These are phyloP conservation scores for Amphiprion ocellaris DNA, from an alignment of 2,113 vertebrate species.

Conservation along the genomic window DNA sequence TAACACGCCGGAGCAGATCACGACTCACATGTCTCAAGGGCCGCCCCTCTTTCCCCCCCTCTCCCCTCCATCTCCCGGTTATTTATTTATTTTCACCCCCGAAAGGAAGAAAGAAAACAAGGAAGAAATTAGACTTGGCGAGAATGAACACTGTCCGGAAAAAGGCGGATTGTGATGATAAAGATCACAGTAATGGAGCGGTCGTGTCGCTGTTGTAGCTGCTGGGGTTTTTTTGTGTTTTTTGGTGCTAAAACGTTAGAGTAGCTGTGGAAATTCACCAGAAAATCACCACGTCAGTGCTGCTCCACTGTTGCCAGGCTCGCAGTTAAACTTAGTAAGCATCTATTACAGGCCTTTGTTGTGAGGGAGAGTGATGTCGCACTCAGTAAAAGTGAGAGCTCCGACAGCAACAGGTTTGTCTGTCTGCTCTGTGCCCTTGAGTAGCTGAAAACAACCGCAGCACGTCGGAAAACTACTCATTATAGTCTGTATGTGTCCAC, in stretches of 20 bases:
- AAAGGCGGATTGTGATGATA: background rate
- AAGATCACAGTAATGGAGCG: too few species aligned
- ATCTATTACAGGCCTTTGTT: background rate
- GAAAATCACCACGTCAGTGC: background rate
- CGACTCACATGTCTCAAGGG: constrained; percentile 74
- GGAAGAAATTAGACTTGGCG: too few species aligned
- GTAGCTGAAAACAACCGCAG: background rate
- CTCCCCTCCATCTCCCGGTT: background rate
- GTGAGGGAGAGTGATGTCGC: constrained; percentile 17
- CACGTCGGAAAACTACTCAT: background rate
- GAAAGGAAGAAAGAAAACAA: constrained; percentile 1
- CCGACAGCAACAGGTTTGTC: constrained; percentile 62
- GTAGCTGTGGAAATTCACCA: too few species aligned
- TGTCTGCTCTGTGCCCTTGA: background rate
- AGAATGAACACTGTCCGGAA: background rate
- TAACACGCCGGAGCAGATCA: constrained; percentile 61
- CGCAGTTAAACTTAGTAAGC: background rate
- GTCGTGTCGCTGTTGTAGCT: too few species aligned
- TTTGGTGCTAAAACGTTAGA: too few species aligned
- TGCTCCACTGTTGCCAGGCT: background rate
- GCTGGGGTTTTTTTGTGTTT: too few species aligned
- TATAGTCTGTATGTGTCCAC: too few species aligned
- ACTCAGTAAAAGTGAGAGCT: constrained; percentile 23
- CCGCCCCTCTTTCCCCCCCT: constrained; percentile 27
- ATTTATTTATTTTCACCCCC: constrained; percentile 5